Evolutionary conservation across 2,888 invertebrate species (phyloP).

Genomic region (Cacoxenus indagator): DNA sequence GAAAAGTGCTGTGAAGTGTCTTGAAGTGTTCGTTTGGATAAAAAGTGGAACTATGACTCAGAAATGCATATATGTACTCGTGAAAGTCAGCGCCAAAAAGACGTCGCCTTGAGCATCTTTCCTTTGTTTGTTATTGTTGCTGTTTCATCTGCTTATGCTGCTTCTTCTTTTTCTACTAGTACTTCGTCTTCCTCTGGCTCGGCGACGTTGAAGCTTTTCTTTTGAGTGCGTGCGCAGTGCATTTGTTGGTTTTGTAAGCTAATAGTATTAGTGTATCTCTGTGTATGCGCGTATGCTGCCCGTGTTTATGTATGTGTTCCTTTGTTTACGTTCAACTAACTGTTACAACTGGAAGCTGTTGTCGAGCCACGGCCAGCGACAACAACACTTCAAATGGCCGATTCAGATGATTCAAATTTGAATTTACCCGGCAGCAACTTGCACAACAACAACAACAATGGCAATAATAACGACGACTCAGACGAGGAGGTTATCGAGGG

Average conservation of each 20-base stretch:
- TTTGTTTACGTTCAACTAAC: conserved; percentile 45
- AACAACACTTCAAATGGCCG: conserved; percentile 46
- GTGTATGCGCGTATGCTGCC: conserved; percentile 18
- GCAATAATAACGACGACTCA: conserved; percentile 61
- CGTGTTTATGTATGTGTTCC: conserved; percentile 40
- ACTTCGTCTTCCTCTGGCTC: neutral
- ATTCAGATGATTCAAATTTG: conserved; percentile 57
- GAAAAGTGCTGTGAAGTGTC: conserved; percentile 22
- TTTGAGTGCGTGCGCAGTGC: conserved; percentile 31
- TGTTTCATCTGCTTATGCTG: neutral
- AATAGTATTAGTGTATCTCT: conserved; percentile 24
- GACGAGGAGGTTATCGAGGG: conserved; percentile 70
- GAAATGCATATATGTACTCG: neutral
- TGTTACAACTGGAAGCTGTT: conserved; percentile 41
- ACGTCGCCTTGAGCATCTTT: neutral
- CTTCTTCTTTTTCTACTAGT: too few species aligned
- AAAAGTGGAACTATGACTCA: conserved; percentile 45
- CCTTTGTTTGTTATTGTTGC: conserved; percentile 15
- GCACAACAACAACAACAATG: conserved; percentile 39
- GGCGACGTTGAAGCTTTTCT: neutral
- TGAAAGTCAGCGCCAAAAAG: conserved; percentile 5
- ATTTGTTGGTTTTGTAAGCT: conserved; percentile 6
- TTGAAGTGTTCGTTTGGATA: conserved; percentile 11
- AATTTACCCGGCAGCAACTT: conserved; percentile 42
- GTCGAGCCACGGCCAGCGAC: conserved; percentile 34